Conservation (phyloP, 2,113 vertebrate species). For the Ciconia boyciana region DNA sequence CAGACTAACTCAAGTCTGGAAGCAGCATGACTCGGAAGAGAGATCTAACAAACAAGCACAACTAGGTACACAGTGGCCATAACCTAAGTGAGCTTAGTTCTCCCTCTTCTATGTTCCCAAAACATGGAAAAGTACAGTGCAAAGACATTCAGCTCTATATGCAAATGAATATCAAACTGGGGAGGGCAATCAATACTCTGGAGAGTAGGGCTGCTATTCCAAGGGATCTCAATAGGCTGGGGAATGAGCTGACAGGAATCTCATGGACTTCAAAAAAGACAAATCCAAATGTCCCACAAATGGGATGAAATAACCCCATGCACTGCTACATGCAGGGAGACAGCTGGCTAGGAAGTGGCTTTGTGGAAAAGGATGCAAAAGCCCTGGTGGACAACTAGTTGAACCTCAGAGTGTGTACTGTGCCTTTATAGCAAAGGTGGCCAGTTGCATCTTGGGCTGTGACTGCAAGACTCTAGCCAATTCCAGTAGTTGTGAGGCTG, state of each 20-base stretch:
- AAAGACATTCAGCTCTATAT: not conserved
- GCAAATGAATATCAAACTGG: not conserved
- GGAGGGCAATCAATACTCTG: not conserved
- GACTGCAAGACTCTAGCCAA: not conserved
- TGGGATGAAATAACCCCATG: not conserved
- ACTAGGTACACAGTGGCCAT: not conserved
- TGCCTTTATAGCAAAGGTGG: not conserved
- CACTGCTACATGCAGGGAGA: not conserved
- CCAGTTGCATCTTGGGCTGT: not conserved
- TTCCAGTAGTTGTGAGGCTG: not conserved
- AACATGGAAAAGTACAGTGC: not conserved
- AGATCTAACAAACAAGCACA: not conserved
- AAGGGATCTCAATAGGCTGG: not conserved
- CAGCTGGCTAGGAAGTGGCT: not conserved
- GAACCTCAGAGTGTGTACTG: not conserved
- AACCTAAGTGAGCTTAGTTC: not conserved
- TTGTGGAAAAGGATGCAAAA: not conserved
- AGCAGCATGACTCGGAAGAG: not conserved
- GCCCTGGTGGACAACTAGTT: not conserved
- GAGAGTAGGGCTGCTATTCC: not conserved
- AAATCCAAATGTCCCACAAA: not conserved
- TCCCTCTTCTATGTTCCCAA: not conserved
- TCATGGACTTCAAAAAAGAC: not conserved
- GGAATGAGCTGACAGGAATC: not conserved
- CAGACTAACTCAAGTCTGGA: not conserved